Base-by-base conservation (phyloP, 1,140 invertebrate genomes). In the Frieseomelitta varia region DNA sequence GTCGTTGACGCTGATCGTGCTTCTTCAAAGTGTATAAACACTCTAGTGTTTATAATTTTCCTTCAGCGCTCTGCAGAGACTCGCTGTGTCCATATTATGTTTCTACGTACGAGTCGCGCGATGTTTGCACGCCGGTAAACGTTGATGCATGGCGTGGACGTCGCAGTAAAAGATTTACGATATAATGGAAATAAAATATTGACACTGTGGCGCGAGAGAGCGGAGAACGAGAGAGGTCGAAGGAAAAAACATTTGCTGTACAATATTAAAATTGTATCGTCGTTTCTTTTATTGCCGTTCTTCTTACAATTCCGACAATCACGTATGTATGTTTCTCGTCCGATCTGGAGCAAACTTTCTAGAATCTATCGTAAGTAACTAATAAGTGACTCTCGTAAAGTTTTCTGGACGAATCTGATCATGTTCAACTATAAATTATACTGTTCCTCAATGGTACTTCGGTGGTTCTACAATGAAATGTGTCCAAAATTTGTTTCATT, bases 171-270 rank as follows among this genome's bases (percentile, higher is more conserved):
- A 69, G 67, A 69, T 69, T 69, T 69, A 69, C 67, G 34, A 14
- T 69, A 34, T 69, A 39, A 69, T 69, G 34, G 65, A 67, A 67
- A 34, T 67, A 67, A 67, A 67, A 67, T 67, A 67, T 67, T 67
- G 65, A 67, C 65, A 34, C 65, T 11, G 65, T 12, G 65, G 17
- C 10, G 19, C 6, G 30, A 67, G 30, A 67, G 19, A 19, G 3
- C 8, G 34, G 17, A 17, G 17, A 10, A 10, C 2, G 58, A 61
- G 58, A n/a, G 17, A 3, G 10, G 65, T 2, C 30, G 30, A 21
- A 17, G 8, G 30, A 67, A 67, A 34, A 67, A 39, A 24, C 34
- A 69, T 24, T 21, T 34, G 10, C 65, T 30, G 17, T 67, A 30
- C 15, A 19, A 19, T 67, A 67, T 19, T 21, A 21, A 17, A 69